Percentiles rank a stretch among this genome's conserved stretches.
Conservation (phyloP, 2,113 vertebrate species). For the Litocranius walleri region DNA sequence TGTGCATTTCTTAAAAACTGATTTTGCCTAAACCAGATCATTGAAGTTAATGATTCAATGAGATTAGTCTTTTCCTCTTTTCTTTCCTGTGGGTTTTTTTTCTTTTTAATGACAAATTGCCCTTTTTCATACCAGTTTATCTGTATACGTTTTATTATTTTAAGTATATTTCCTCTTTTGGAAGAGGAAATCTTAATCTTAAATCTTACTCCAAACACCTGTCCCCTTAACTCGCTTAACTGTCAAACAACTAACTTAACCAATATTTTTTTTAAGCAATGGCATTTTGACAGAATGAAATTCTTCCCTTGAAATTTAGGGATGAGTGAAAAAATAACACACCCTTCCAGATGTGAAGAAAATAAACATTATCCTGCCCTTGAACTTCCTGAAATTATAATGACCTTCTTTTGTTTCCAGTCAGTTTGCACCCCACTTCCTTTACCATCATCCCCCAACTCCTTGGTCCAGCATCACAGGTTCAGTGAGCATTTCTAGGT, state of each 20-base stretch:
- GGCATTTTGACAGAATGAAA: constrained; percentile 33
- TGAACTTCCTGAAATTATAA: constrained; percentile 30
- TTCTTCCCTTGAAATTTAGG: constrained; percentile 51
- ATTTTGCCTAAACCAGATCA: neutral
- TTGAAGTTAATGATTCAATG: neutral
- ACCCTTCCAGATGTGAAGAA: constrained; percentile 46
- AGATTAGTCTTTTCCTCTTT: neutral
- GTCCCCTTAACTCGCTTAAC: neutral
- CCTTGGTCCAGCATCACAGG: neutral
- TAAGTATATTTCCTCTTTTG: neutral
- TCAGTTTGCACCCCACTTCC: neutral
- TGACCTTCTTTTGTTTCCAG: constrained; percentile 1
- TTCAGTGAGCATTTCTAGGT: neutral
- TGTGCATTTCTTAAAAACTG: neutral
- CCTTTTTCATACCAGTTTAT: neutral
- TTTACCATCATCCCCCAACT: neutral
- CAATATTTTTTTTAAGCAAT: neutral
- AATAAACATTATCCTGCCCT: neutral
- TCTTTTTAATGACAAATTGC: neutral
- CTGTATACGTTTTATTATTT: neutral
- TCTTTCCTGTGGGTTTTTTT: neutral
- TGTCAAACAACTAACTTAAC: neutral
- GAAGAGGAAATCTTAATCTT: neutral
- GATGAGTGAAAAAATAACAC: constrained; percentile 42
- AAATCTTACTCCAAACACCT: neutral